Evolutionary conservation across 2,888 invertebrate species (phyloP), one percentile per base, ranked within the genome.

Genomic region (Exocentrus adspersus): DNA sequence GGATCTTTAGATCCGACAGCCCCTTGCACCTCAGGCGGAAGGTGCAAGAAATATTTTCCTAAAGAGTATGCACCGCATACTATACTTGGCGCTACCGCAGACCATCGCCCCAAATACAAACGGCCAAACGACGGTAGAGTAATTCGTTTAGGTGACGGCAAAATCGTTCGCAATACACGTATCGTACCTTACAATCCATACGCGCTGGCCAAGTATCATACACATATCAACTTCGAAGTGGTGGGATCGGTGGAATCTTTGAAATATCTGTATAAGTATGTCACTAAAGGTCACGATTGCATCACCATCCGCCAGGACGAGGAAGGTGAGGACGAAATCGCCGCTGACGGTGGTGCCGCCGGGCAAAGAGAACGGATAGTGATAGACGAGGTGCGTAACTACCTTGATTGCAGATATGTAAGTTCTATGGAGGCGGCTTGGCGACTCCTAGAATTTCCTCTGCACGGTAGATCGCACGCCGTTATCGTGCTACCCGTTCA

Each of bases 381-480:
- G 2, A 9, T 51, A 42, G 74, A 81, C 65, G 79, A 82, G 72
- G 68, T 80, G 4, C 60, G 61, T 16, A 66, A 64, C 10, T 78
- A 69, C 64, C 12, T 78, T 1, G 75, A 80, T 65, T 68, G 76
- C 0, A 68, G 79, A 43, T 81, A 79, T 69, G 74, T 81, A 3
- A 74, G 75, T 52, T 70, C 74, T n/a, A 75, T 71, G 56, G 80
- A 82, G 70, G 80, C 79, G 3, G 64, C 69, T n/a, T 82, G 80
- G 79, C 58, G 78, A 21, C 68, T 80, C 17, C 73, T 76, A 53
- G 69, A 71, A 69, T 78, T 62, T 19, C 20, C 50, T 16, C 60
- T 69, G 72, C 68, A 67, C 51, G 69, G 64, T 42, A 65, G 75
- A 28, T 75, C 76, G 1, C 80, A 82, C 68, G 43, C 75, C 0